phyloP scores from a whole-genome alignment of 2,113 vertebrate species.

The Plotosus lineatus region DNA sequence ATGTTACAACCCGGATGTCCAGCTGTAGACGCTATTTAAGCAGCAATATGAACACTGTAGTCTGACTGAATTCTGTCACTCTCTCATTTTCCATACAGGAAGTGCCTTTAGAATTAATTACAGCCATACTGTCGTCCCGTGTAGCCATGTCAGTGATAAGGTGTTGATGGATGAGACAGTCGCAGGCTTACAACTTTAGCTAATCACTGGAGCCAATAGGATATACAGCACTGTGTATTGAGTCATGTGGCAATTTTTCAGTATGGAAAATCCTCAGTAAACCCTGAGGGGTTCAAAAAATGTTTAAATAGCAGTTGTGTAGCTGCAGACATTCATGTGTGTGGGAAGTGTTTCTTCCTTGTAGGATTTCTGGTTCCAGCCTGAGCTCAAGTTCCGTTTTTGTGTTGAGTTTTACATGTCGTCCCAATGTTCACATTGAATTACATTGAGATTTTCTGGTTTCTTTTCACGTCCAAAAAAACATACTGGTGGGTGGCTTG shows the following conservation, averaged over 20 bases:
- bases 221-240: background rate
- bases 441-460: background rate
- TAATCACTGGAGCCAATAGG: slow-evolving; percentile 30
- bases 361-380: background rate
- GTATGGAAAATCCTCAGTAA: background rate
- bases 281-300: background rate
- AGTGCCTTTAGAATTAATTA: background rate
- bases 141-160: slow-evolving; percentile 43
- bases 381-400: background rate
- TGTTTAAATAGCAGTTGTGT: background rate
- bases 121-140: slow-evolving; percentile 35
- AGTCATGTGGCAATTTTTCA: background rate
- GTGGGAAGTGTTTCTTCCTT: background rate
- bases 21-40: no score
- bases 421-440: background rate
- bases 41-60: no score
- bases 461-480: background rate
- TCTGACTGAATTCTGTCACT: no score
- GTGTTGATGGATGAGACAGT: slow-evolving; percentile 47
- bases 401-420: background rate
- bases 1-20: no score
- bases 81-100: no score
- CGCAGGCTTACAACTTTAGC: slow-evolving; percentile 30
- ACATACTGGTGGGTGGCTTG: background rate
- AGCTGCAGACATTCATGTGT: background rate